These are phyloP conservation scores for Zootermopsis nevadensis DNA, from an alignment of 2,888 invertebrate genomes.

Conservation along the genomic window DNA sequence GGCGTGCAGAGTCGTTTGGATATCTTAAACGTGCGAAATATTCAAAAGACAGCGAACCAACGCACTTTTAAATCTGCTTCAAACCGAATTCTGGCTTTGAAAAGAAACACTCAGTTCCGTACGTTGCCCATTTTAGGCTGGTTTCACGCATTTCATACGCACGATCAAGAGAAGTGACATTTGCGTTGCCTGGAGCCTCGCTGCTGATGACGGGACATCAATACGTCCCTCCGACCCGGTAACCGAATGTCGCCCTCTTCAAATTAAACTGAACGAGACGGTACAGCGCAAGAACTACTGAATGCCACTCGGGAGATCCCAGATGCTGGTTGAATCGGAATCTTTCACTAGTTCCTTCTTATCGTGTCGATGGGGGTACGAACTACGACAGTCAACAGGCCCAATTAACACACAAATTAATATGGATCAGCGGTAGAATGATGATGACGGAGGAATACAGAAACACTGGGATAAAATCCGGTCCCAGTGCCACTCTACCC, in stretches of 20 bases:
- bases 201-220: neutral
- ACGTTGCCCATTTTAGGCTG: neutral
- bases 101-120: neutral
- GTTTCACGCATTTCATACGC: neutral
- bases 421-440: no score
- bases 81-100: neutral
- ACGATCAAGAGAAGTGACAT: neutral
- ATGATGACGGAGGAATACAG: no score
- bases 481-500: no score
- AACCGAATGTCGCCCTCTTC: neutral
- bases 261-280: no score
- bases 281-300: no score
- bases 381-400: no score
- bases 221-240: neutral
- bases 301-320: no score
- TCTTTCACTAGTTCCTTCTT: no score
- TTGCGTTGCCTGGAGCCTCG: neutral
- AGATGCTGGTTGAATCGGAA: no score
- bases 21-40: neutral
- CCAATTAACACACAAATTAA: no score
- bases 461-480: no score
- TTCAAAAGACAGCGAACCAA: neutral
- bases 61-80: neutral
- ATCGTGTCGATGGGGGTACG: no score
- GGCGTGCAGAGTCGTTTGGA: neutral